These are phyloP conservation scores for Apotomis capreana DNA, from an alignment of 2,888 invertebrate genomes.

Conservation along the genomic window DNA sequence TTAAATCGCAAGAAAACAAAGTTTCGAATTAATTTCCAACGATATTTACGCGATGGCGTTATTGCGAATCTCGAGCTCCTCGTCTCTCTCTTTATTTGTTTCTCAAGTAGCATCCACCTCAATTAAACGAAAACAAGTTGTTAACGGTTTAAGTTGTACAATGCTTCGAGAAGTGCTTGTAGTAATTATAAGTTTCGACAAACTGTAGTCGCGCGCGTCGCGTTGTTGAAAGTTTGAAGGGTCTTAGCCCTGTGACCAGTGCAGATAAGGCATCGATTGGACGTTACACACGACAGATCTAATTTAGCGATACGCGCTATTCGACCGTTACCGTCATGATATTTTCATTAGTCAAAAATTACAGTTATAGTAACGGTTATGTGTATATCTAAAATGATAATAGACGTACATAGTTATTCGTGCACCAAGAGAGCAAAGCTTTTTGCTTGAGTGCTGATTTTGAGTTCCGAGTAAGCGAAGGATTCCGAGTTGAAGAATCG, in stretches of 20 bases:
- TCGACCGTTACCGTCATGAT: no score
- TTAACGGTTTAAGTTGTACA: neutral
- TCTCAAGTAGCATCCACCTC: neutral
- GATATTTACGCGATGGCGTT: neutral
- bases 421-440: no score
- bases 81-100: conserved; percentile 4
- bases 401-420: no score
- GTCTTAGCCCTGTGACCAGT: neutral
- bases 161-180: neutral
- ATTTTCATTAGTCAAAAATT: no score
- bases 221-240: neutral
- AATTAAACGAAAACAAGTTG: neutral
- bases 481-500: no score
- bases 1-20: neutral
- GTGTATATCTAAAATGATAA: no score
- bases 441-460: no score
- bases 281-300: no score
- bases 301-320: no score
- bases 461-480: no score
- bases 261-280: no score
- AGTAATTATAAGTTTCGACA: neutral
- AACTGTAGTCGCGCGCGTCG: neutral
- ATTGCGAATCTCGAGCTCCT: neutral
- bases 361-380: no score
- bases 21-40: neutral